Conservation (phyloP, 1,140 invertebrate species). For the Nautilus pompilius region DNA sequence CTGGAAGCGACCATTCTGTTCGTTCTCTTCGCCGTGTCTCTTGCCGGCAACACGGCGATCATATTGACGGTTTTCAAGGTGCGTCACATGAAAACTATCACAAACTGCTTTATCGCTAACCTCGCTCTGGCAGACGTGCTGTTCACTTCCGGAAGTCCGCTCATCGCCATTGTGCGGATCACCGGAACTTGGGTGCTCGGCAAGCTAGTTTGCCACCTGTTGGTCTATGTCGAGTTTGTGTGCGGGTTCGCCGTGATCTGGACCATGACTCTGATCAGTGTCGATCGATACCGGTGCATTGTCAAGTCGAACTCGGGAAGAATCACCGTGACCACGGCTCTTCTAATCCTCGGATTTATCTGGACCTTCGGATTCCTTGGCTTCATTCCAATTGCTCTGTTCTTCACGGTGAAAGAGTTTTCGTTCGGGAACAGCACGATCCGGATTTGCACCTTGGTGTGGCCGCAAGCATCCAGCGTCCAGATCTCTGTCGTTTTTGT, state of each 20-base stretch:
- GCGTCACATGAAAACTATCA: constrained; percentile 25
- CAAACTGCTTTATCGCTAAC: constrained; percentile 40
- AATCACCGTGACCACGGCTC: constrained; percentile 18
- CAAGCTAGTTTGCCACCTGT: constrained; percentile 23
- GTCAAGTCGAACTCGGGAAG: constrained; percentile 15
- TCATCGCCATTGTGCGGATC: constrained; percentile 31
- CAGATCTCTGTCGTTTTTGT: constrained; percentile 23
- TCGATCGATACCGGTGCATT: constrained; percentile 40
- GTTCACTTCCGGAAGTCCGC: constrained; percentile 27
- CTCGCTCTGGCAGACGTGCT: constrained; percentile 36
- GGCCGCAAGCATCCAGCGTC: constrained; percentile 23
- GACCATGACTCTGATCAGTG: constrained; percentile 43
- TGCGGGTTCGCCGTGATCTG: constrained; percentile 38
- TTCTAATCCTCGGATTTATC: constrained; percentile 19
- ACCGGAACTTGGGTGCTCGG: constrained; percentile 36
- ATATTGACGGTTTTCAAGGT: constrained; percentile 24
- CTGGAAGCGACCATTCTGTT: constrained; percentile 28
- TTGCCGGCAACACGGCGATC: constrained; percentile 33
- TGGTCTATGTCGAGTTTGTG: constrained; percentile 28
- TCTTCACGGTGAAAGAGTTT: constrained; percentile 26
- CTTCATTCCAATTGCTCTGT: constrained; percentile 29
- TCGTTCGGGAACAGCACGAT: constrained; percentile 13
- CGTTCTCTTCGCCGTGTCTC: constrained; percentile 41
- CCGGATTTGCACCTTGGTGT: constrained; percentile 35
- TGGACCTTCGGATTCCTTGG: constrained; percentile 25